Evolutionary conservation across 2,113 vertebrate species (phyloP).

Genomic region (Pterophyllum scalare): DNA sequence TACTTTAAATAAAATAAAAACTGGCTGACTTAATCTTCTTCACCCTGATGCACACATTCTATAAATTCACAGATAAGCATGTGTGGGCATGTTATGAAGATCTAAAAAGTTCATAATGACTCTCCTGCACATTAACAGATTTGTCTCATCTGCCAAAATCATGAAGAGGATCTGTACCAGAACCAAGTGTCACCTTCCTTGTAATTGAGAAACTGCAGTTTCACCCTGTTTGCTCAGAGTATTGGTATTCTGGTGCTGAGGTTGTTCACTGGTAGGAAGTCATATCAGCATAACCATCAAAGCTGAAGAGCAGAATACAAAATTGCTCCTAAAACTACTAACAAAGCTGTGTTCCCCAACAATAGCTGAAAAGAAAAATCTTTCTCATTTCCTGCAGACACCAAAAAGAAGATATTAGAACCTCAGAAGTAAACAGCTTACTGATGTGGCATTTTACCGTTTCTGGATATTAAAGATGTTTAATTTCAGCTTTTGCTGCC

Average conservation of each 20-base stretch:
- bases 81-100: background rate
- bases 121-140: background rate
- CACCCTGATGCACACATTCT: slow-evolving; percentile 16
- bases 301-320: slow-evolving; percentile 52
- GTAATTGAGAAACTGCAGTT: slow-evolving; percentile 46
- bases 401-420: slow-evolving; percentile 39
- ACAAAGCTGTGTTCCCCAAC: slow-evolving; percentile 28
- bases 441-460: slow-evolving; percentile 28
- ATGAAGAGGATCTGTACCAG: slow-evolving; percentile 7
- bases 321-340: slow-evolving; percentile 36
- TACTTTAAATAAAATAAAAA: slow-evolving; percentile 27
- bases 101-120: slow-evolving; percentile 15
- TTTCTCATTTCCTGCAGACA: slow-evolving; percentile 51
- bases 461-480: slow-evolving; percentile 15
- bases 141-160: slow-evolving; percentile 16
- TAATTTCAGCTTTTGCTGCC: background rate
- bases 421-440: slow-evolving; percentile 11
- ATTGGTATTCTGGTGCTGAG: slow-evolving; percentile 54
- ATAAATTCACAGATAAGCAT: slow-evolving; percentile 16
- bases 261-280: slow-evolving; percentile 41
- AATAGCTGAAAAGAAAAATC: background rate
- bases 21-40: background rate
- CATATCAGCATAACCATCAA: slow-evolving; percentile 63
- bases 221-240: slow-evolving; percentile 34
- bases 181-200: slow-evolving; percentile 51